Evolutionary conservation across 2,797 vertebrate species (phyloP).

Genomic region (Zonotrichia albicollis): DNA sequence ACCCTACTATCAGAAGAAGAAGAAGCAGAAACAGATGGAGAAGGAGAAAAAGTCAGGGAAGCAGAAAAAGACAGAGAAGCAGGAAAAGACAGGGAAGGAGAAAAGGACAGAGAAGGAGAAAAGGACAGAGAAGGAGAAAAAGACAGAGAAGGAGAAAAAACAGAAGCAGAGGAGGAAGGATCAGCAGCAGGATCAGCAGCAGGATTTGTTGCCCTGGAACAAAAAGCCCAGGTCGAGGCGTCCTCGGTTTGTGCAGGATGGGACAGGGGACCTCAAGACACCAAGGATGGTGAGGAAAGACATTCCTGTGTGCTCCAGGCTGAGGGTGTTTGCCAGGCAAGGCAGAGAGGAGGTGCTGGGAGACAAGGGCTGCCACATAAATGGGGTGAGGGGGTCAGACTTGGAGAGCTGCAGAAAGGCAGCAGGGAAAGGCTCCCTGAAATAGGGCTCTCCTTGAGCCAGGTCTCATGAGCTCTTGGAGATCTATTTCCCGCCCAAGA

Average conservation of each 20-base stretch:
- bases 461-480: neutral
- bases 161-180: neutral
- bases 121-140: too few species aligned
- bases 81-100: neutral
- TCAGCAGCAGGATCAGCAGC: slow-evolving; percentile 15
- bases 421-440: neutral
- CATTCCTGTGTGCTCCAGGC: neutral
- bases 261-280: neutral
- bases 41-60: neutral
- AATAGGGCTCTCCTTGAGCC: neutral
- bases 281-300: slow-evolving; percentile 56
- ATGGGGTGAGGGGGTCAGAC: neutral
- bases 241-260: rapidly evolving
- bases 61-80: neutral
- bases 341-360: neutral
- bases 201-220: slow-evolving; percentile 33
- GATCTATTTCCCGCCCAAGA: neutral
- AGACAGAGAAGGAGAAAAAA: neutral
- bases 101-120: neutral
- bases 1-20: neutral
- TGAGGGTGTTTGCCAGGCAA: neutral
- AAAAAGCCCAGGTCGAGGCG: neutral
- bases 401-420: neutral
- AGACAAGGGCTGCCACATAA: neutral
- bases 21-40: neutral